Evolutionary conservation across 2,888 invertebrate species (phyloP), one percentile per base, ranked within the genome.

Genomic region (Eucriotettix oculatus): DNA sequence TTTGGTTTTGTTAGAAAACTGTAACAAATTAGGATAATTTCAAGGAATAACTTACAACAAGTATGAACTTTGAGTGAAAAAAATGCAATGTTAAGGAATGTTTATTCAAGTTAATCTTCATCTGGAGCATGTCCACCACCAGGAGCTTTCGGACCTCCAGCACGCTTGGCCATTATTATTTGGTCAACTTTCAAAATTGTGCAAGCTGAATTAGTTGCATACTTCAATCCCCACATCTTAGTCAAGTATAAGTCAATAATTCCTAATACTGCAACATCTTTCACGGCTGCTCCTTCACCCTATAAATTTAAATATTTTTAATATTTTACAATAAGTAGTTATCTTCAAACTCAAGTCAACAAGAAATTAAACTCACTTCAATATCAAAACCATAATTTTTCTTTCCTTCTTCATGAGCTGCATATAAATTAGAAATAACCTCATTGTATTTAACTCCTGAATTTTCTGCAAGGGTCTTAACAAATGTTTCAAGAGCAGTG

Each of bases 91-190:
- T 29, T 29, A 29, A 29, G 29, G 29, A 29, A 29, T 29, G 29
- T 29, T 29, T 48, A 48, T 5, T 48, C 9, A 16, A 53, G 11
- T 60, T 42, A 61, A 68, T 90, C 89, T 72, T 90, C 89, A 68
- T 86, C 84, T 67, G 77, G 76, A 40, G 74, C 78, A 10, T 79
- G 81, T 12, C 75, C 76, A 59, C 74, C 72, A 56, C 69, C 70
- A 68, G 82, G 81, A 1, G 90, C 82, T 73, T 95, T 96, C 0
- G 96, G 96, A 54, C 97, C 97, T 55, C 97, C 97, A 16, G 96
- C 95, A 68, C 89, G 82, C 76, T 97, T 97, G 0, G 97, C 94
- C 96, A 97, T 96, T 66, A 98, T 97, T 66, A 98, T 97, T 77
- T 97, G 94, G 76, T 97, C 95, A 41, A 98, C 92, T 72, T 89